Evolutionary conservation across 2,113 vertebrate species (phyloP).

Genomic region (Emydura subglobosa): DNA sequence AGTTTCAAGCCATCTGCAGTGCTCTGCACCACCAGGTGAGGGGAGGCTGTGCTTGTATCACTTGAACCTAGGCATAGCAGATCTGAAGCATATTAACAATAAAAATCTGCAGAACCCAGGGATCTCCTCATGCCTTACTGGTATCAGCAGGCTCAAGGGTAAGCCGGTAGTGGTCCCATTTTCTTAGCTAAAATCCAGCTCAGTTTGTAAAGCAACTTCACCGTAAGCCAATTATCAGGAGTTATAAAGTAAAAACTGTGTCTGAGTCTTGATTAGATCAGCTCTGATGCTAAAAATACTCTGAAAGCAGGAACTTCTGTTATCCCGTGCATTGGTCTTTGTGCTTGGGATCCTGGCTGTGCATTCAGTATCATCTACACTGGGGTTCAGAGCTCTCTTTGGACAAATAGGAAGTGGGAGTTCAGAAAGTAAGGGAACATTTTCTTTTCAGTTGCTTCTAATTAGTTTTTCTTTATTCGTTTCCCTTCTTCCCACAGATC

Average conservation of each 20-base stretch:
- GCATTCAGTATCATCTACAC: neutral
- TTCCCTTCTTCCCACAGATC: neutral
- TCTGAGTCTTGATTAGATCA: too few species aligned
- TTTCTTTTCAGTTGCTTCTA: neutral
- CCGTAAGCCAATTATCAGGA: neutral
- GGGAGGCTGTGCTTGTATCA: too few species aligned
- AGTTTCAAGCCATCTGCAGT: too few species aligned
- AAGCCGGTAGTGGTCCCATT: neutral
- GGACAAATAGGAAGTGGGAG: neutral
- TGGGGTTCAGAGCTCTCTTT: neutral
- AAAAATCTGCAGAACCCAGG: too few species aligned
- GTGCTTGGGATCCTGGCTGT: neutral
- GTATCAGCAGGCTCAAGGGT: too few species aligned
- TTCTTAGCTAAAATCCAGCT: neutral
- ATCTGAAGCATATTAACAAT: too few species aligned
- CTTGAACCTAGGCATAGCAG: too few species aligned
- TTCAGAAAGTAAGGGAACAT: neutral
- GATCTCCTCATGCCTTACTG: too few species aligned
- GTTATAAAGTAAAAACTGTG: neutral
- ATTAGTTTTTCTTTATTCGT: neutral
- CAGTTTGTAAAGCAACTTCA: neutral
- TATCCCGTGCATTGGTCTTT: neutral
- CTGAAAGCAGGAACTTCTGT: too few species aligned
- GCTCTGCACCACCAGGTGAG: too few species aligned
- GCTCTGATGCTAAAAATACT: too few species aligned